Conservation (phyloP, 2,888 invertebrate genomes). For the Yponomeuta plumbellus region DNA sequence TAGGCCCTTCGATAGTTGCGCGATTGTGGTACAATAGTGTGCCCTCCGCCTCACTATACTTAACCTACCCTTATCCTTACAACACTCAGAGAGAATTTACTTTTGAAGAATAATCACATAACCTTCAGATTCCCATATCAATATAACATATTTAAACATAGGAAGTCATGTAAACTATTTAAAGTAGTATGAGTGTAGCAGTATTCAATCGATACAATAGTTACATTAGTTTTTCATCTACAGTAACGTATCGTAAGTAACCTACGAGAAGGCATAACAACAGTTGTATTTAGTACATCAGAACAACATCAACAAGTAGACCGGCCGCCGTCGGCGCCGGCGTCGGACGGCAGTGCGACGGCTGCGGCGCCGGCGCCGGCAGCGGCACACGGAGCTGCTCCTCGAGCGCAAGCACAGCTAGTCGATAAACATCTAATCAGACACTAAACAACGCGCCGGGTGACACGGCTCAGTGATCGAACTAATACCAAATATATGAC, state of each 20-base stretch:
- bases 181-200: not conserved
- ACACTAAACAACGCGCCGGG: constrained; percentile 49
- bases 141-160: not conserved
- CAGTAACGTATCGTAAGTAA: constrained; percentile 23
- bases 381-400: not conserved
- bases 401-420: constrained; percentile 50
- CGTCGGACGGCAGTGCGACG: not conserved
- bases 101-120: constrained; percentile 6
- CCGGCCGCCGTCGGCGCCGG: not conserved
- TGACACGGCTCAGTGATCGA: constrained; percentile 71
- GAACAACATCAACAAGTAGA: not conserved
- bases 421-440: constrained; percentile 57
- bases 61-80: not conserved
- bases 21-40: not conserved
- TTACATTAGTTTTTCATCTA: constrained; percentile 15
- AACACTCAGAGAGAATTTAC: not conserved
- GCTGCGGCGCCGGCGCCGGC: not conserved
- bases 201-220: constrained; percentile 9
- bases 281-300: constrained; percentile 7
- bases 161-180: not conserved
- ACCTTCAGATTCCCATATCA: not conserved
- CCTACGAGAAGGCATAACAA: constrained; percentile 45
- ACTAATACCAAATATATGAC: constrained; percentile 60
- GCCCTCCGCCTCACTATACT: not conserved
- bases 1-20: constrained; percentile 1